Evolutionary conservation across 1,140 invertebrate genomes (phyloP).

Genomic region (Heliconius himera): DNA sequence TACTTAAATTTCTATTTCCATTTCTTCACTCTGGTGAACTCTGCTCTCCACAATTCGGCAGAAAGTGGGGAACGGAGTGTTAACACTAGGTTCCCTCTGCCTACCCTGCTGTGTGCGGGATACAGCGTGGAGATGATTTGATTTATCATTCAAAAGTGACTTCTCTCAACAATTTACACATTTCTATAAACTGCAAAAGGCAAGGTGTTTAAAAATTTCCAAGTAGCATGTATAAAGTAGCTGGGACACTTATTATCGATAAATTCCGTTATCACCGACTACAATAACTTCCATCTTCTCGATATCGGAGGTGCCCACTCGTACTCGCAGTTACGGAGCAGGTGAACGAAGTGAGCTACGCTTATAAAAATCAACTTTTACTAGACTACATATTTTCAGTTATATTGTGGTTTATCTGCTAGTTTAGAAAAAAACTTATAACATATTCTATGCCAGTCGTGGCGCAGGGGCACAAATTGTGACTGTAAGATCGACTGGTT

Average conservation of each 20-base stretch:
- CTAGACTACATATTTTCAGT: not conserved
- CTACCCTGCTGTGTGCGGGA: too few relatives aligned
- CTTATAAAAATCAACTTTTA: not conserved
- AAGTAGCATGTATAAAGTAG: slow-evolving; percentile 1
- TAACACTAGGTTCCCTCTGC: too few relatives aligned
- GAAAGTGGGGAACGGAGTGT: too few relatives aligned
- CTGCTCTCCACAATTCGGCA: too few relatives aligned
- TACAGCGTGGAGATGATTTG: too few relatives aligned
- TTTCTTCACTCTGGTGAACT: too few relatives aligned
- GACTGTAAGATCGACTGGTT: too few relatives aligned
- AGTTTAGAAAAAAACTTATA: too few relatives aligned
- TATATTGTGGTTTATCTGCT: not conserved
- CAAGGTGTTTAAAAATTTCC: not conserved
- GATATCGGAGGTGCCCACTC: not conserved
- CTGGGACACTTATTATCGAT: not conserved
- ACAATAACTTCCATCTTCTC: slow-evolving; percentile 4
- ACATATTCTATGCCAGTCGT: too few relatives aligned
- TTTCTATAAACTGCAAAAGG: not conserved
- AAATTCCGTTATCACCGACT: not conserved
- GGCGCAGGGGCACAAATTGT: too few relatives aligned
- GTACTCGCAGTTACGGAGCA: not conserved
- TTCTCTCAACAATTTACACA: not conserved
- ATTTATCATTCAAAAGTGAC: not conserved
- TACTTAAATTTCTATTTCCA: too few relatives aligned
- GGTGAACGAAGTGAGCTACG: not conserved